Base-by-base conservation (phyloP, 92 coral and sea anemone genomes). In the Heteractis magnifica region DNA sequence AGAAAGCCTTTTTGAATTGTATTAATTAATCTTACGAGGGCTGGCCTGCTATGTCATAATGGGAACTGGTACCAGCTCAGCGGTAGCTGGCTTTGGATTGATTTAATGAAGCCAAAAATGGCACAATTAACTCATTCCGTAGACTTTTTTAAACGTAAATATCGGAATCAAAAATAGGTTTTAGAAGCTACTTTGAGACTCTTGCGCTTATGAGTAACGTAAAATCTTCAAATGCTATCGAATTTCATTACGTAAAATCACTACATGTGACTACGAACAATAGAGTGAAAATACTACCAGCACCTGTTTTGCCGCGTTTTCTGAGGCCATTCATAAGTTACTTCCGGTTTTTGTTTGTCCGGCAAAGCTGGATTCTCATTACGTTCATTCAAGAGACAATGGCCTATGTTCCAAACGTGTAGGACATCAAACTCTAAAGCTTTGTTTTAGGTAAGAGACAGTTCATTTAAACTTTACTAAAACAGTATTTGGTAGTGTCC, bases 321-420 rank as follows among this genome's bases (percentile, higher is more conserved):
- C 58, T 77, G 11, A 10, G 52, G 19, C 48, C 80, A 49, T 16
- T 19, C 44, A 18, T 52, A 34, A 18, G 77, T 52, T 59, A 77
- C 80, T 77, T 77, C 80, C 80, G 80, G 80, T 77, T 49, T 77
- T 77, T 77, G 80, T 77, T 77, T 77, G 80, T 77, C 34, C 16
- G 26, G 26, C 77, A 20, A 62, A 62, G 70, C 70, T 62, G 70
- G 70, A 62, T 62, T 23, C 21, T n/a, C 20, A 23, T 18, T 62
- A 62, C 23, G 6, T 62, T 62, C 70, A 18, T 18, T 62, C 70
- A 62, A 62, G 20, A 62, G 70, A 62, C 70, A 62, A 18, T 62
- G 70, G 34, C 8, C 70, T 62, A 20, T 62, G 70, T 62, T 62
- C 70, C 23, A 62, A 62, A 62, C 70, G 5, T n/a, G 34, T 10